Conservation (phyloP, 1,140 invertebrate genomes). For the Parasteatoda tepidariorum region DNA sequence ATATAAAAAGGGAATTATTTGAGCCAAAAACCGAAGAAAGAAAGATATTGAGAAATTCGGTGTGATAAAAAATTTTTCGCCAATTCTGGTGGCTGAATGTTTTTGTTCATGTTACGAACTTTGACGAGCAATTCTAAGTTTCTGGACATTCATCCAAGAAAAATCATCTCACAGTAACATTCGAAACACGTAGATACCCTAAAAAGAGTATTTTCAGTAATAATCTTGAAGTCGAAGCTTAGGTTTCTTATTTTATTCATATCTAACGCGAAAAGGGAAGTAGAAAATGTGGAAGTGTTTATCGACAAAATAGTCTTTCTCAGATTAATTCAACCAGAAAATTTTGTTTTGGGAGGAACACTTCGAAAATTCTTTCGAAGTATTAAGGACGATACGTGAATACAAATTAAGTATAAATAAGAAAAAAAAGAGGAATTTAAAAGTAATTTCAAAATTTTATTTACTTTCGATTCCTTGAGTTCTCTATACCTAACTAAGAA, state of each 20-base stretch:
- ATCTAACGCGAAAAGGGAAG: neutral
- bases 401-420: too few species aligned
- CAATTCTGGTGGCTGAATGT: too few species aligned
- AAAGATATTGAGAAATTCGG: neutral
- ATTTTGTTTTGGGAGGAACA: too few species aligned
- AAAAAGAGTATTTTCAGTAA: constrained; percentile 1
- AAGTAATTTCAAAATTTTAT: too few species aligned
- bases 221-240: neutral
- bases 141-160: neutral
- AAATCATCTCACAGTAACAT: neutral
- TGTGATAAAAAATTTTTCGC: neutral
- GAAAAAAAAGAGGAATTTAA: too few species aligned
- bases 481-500: too few species aligned
- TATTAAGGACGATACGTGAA: too few species aligned
- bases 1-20: neutral
- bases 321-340: neutral
- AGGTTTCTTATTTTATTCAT: neutral
- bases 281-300: neutral
- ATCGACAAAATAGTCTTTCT: neutral
- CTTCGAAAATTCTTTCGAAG: too few species aligned
- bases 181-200: constrained; percentile 1
- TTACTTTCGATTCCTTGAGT: too few species aligned
- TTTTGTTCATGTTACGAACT: neutral
- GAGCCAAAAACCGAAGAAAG: neutral
- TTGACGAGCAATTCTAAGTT: constrained; percentile 16